Percentiles rank a stretch among this genome's conserved stretches.
Conservation (phyloP, 2,797 vertebrate genomes). For the Helicolenus hilgendorfi region DNA sequence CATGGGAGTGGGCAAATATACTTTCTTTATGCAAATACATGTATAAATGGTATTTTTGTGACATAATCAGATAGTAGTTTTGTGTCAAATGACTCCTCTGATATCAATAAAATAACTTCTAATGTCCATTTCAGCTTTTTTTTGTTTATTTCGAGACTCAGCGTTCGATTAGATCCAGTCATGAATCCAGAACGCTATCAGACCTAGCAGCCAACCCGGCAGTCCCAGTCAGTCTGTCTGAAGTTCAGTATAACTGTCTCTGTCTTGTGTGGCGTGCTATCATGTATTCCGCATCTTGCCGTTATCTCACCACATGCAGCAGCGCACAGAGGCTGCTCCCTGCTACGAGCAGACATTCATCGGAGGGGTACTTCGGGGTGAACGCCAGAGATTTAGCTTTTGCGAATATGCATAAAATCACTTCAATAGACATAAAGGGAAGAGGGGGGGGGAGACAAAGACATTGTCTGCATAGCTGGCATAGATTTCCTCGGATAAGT, state of each 20-base stretch:
- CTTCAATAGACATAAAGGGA: constrained; percentile 47
- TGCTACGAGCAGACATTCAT: constrained; percentile 44
- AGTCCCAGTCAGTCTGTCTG: constrained; percentile 8
- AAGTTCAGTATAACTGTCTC: constrained; percentile 4
- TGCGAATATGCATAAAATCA: constrained; percentile 74
- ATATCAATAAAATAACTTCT: not conserved
- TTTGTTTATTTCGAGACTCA: not conserved
- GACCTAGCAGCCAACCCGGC: constrained; percentile 1
- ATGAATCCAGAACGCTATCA: not conserved
- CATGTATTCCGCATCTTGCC: constrained; percentile 29
- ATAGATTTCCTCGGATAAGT: constrained; percentile 62
- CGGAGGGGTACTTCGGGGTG: constrained; percentile 18
- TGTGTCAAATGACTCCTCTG: not conserved
- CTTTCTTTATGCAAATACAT: too few relatives aligned
- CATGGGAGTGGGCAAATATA: too few relatives aligned
- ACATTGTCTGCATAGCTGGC: constrained; percentile 55
- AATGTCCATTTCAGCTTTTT: not conserved
- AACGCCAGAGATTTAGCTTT: constrained; percentile 66
- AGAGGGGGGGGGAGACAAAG: constrained; percentile 33
- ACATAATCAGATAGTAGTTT: not conserved
- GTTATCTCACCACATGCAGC: constrained; percentile 42
- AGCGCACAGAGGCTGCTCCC: constrained; percentile 33
- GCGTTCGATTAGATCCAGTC: not conserved
- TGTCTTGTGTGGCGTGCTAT: constrained; percentile 26
- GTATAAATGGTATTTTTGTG: not conserved